These are phyloP conservation scores for Lamellibrachia columna DNA, from an alignment of 2,888 invertebrate species.

Conservation along the genomic window DNA sequence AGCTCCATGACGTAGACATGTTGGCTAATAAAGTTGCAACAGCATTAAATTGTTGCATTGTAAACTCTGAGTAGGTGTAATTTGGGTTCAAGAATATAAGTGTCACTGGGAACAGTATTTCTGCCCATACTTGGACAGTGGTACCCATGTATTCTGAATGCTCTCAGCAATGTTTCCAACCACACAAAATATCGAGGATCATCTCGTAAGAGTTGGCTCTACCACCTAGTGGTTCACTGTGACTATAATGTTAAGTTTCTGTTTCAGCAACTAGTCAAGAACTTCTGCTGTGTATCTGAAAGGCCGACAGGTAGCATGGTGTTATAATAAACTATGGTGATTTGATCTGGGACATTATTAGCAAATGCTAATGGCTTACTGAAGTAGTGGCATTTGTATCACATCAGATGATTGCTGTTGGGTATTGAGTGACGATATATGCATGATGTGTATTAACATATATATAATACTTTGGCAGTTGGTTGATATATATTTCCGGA, in stretches of 20 bases:
- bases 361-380: not conserved
- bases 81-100: not conserved
- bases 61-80: not conserved
- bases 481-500: not conserved
- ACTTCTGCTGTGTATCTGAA: constrained; percentile 5
- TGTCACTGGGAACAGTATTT: not conserved
- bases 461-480: not conserved
- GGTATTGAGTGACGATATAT: not conserved
- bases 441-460: not conserved
- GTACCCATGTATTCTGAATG: not conserved
- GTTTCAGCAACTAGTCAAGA: not conserved
- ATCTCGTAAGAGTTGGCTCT: not conserved
- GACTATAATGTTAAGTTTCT: not conserved
- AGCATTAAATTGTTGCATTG: not conserved
- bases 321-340: not conserved
- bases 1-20: not conserved
- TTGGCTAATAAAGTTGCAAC: not conserved
- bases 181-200: not conserved
- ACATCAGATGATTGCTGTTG: not conserved
- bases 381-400: not conserved
- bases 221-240: not conserved
- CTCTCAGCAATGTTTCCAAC: constrained; percentile 16
- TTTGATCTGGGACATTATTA: not conserved
- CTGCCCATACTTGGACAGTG: not conserved
- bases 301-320: constrained; percentile 16